Evolutionary conservation across 1,140 invertebrate species (phyloP).

Genomic region (Drosophila ficusphila): DNA sequence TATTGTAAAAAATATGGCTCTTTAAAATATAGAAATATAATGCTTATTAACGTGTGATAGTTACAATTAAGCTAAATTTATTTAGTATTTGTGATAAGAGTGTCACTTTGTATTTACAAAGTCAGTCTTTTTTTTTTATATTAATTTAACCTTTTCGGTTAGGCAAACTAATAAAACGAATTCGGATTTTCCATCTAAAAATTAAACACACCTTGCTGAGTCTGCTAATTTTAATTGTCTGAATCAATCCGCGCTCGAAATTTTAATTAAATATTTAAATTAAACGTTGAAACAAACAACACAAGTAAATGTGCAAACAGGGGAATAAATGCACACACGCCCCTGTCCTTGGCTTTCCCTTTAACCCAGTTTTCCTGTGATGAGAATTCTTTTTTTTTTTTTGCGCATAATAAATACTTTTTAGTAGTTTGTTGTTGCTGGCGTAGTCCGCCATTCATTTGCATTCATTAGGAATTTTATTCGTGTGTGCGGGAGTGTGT

Average conservation of each 20-base stretch:
- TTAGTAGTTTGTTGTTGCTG: conserved; percentile 58
- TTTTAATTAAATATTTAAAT: conserved; percentile 82
- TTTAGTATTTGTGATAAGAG: too few relatives aligned
- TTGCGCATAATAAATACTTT: conserved; percentile 74
- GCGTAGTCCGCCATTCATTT: conserved; percentile 70
- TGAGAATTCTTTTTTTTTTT: conserved; percentile 56
- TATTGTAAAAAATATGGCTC: neutral
- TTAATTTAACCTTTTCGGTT: neutral
- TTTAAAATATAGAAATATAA: neutral
- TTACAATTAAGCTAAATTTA: too few relatives aligned
- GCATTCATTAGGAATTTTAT: conserved; percentile 72
- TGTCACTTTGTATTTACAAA: too few relatives aligned
- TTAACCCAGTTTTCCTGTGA: conserved; percentile 33
- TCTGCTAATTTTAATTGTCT: conserved; percentile 72
- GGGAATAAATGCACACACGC: conserved; percentile 13
- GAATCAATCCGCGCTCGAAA: conserved; percentile 78
- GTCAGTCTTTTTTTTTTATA: neutral
- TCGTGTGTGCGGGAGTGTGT: conserved; percentile 26
- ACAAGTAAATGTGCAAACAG: conserved; percentile 28
- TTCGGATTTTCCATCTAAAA: neutral
- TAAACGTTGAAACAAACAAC: conserved; percentile 62
- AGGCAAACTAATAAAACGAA: neutral
- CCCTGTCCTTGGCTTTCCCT: conserved; percentile 8
- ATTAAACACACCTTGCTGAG: conserved; percentile 7
- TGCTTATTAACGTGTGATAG: too few relatives aligned